Base-by-base conservation (phyloP, 2,113 vertebrate species). In the Ctenodactylus gundi region DNA sequence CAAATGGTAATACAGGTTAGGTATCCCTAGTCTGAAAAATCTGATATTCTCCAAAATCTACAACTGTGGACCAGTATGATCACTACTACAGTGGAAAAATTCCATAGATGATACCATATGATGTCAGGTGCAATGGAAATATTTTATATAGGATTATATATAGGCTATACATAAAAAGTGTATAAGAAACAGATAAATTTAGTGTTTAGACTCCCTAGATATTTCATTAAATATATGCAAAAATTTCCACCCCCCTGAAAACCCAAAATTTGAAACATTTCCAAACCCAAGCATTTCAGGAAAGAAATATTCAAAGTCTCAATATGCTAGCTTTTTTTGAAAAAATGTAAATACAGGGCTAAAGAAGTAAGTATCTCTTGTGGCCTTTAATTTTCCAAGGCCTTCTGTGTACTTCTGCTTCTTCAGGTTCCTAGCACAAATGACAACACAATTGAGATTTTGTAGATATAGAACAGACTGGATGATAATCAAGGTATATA, bases 271-370 rank as follows among this genome's bases (percentile, higher is more conserved):
- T 17, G 31, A 34, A 85, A 53, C 14, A 70, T 25, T 84, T 77
- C 14, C 39, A 65, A 64, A 21, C 36, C 29, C 64, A 83, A 55
- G 18, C 36, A 23, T 36, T 70, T 46, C 51, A 12, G 36, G 17
- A 44, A 64, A 75, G 15, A 6, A 36, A 75, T 78, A 86, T 6
- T 57, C 34, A 72, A 73, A 21, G 31, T 92, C 6, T 76, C n/a
- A 58, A 14, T 78, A 87, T 77, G 53, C 6, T 65, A 7, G 31
- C 64, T 13, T 0, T 75, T 91, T 91, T 90, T 55, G 41, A 88
- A 90, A 88, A 46, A 62, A 91, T 20, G 62, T 89, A 81, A 94
- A 85, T 70, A 91, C 57, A 88, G 67, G 68, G 94, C 73, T 95
- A 77, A 90, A 93, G 73, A 94, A 95, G 55, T 67, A 92, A 85